A percentile compares a stretch with the other conserved stretches of the same genome.
Evolutionary conservation across 2,797 vertebrate genomes (phyloP).

Genomic region (Phalanger gymnotis): DNA sequence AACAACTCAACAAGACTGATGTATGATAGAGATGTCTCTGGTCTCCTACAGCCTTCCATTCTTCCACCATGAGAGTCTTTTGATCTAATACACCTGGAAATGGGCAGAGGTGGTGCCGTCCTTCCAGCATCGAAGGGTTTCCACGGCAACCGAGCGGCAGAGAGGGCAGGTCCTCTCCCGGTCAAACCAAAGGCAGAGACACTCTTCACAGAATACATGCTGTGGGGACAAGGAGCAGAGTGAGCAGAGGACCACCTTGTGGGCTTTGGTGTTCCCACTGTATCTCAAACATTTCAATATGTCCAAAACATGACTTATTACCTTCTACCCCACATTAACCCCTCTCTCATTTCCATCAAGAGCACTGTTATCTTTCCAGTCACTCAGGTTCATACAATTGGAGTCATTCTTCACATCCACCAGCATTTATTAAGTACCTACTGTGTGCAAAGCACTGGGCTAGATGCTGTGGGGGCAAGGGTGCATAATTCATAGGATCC

Average conservation of each 20-base stretch:
- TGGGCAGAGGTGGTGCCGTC: conserved; percentile 98
- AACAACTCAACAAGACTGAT: neutral
- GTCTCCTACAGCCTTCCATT: no score
- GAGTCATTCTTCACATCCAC: neutral
- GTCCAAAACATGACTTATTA: neutral
- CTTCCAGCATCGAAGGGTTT: conserved; percentile 96
- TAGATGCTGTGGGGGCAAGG: neutral
- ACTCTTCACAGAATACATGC: conserved; percentile 99
- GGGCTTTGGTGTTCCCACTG: neutral
- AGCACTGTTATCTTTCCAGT: neutral
- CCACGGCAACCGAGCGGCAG: conserved; percentile 92
- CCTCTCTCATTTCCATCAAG: neutral
- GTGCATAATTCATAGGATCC: neutral
- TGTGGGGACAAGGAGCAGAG: conserved; percentile 72
- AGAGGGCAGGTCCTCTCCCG: conserved; percentile 95
- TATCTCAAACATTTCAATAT: neutral
- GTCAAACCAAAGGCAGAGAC: conserved; percentile 97
- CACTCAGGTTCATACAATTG: neutral
- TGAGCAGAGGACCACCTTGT: neutral
- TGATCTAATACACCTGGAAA: conserved; percentile 94
- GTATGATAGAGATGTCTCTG: neutral
- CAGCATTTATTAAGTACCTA: neutral
- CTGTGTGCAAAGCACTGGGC: neutral
- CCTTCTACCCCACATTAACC: neutral
- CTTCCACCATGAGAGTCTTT: rapidly evolving